These are phyloP conservation scores for Laterallus jamaicensis DNA, from an alignment of 2,113 vertebrate genomes.

Conservation along the genomic window DNA sequence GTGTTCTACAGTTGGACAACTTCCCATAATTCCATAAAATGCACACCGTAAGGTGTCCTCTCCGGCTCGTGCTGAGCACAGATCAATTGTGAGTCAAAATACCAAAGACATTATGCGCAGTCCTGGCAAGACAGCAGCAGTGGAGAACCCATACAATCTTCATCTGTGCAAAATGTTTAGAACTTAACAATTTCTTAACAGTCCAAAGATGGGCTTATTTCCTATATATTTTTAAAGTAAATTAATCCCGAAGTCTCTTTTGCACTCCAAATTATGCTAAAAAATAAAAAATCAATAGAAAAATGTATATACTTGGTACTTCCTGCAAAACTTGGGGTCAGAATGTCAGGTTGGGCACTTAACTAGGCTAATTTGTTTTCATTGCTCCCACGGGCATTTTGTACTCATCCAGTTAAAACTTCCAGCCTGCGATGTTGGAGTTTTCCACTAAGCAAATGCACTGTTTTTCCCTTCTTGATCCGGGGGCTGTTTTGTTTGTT, in stretches of 20 bases:
- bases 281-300: background rate
- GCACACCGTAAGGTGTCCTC: background rate
- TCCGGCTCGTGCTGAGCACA: background rate
- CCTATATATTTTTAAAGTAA: background rate
- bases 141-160: background rate
- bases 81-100: background rate
- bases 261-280: background rate
- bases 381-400: background rate
- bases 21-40: background rate
- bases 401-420: background rate
- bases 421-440: background rate
- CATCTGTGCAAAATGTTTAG: background rate
- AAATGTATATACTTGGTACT: background rate
- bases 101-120: background rate
- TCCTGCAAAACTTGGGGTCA: background rate
- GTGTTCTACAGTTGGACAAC: background rate
- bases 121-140: background rate
- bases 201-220: background rate
- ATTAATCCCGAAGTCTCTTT: background rate
- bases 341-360: background rate
- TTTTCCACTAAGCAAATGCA: background rate
- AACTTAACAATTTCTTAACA: background rate
- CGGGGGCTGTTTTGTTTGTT: background rate
- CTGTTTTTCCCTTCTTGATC: background rate
- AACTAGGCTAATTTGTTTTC: background rate